Evolutionary conservation across 2,113 vertebrate genomes (phyloP).

Genomic region (Xenopus laevis): DNA sequence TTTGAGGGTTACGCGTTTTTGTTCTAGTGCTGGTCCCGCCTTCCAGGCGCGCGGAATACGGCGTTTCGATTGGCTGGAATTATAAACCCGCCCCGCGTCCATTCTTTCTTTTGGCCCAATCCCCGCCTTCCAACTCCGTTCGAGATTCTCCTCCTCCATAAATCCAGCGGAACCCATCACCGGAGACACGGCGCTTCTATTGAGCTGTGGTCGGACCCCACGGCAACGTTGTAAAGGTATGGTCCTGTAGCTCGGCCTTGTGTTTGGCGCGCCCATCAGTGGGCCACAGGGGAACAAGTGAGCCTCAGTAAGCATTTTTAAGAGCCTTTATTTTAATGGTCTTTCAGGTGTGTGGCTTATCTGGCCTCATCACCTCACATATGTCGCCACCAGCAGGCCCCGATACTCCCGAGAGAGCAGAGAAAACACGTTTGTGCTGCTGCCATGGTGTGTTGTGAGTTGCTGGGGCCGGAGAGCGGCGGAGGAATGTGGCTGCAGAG

Average conservation of each 20-base stretch:
- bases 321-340: background rate
- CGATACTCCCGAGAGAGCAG: background rate
- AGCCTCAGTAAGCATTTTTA: background rate
- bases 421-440: background rate
- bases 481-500: background rate
- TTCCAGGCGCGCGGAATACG: background rate
- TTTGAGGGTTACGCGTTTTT: slow-evolving; percentile 1
- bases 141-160: background rate
- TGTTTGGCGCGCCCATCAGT: background rate
- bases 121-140: slow-evolving; percentile 3
- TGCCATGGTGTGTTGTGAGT: background rate
- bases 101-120: background rate
- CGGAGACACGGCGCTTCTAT: background rate
- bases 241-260: background rate
- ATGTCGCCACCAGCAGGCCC: background rate
- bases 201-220: background rate
- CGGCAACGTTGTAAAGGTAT: background rate
- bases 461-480: background rate
- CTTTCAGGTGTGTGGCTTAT: background rate
- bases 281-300: background rate
- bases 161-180: background rate
- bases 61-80: background rate
- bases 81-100: background rate
- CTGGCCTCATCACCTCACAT: background rate
- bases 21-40: slow-evolving; percentile 12